These are phyloP conservation scores for Phorcus lineatus DNA, from an alignment of 2,888 invertebrate genomes.

Conservation along the genomic window DNA sequence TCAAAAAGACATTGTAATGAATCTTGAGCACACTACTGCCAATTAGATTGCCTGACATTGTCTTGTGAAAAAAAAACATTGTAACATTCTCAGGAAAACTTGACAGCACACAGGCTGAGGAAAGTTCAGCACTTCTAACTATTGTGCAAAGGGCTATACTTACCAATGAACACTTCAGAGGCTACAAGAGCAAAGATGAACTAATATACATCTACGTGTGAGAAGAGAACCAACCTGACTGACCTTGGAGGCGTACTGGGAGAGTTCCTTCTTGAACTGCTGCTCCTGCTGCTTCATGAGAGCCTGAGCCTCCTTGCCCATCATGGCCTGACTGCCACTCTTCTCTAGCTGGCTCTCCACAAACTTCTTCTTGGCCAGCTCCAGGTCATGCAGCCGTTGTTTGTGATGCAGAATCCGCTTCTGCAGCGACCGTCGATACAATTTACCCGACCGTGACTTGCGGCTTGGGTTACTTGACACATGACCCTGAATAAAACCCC, in stretches of 20 bases:
- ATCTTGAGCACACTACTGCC: no score
- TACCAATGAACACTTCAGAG: no score
- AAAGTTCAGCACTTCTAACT: no score
- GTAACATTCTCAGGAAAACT: no score
- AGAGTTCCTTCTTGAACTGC: constrained; percentile 80
- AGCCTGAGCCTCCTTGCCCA: constrained; percentile 38
- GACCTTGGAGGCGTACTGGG: constrained; percentile 80
- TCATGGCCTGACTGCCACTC: constrained; percentile 10
- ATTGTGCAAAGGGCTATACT: no score
- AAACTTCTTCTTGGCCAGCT: constrained; percentile 77
- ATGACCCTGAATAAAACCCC: constrained; percentile 94
- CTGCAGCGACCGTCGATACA: constrained; percentile 78
- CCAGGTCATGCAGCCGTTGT: constrained; percentile 82
- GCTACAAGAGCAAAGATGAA: no score
- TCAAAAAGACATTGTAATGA: no score
- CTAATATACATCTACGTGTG: no score
- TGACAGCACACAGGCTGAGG: no score
- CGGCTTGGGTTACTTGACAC: constrained; percentile 77
- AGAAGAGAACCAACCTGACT: constrained; percentile 1
- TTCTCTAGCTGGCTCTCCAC: constrained; percentile 41
- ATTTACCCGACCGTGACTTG: constrained; percentile 54
- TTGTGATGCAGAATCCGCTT: constrained; percentile 84
- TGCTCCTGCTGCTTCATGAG: constrained; percentile 79
- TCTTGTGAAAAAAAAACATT: no score
- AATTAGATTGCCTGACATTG: no score